phyloP scores from a whole-genome alignment of 2,888 invertebrate genomes.

The Netelia fuscicornis region DNA sequence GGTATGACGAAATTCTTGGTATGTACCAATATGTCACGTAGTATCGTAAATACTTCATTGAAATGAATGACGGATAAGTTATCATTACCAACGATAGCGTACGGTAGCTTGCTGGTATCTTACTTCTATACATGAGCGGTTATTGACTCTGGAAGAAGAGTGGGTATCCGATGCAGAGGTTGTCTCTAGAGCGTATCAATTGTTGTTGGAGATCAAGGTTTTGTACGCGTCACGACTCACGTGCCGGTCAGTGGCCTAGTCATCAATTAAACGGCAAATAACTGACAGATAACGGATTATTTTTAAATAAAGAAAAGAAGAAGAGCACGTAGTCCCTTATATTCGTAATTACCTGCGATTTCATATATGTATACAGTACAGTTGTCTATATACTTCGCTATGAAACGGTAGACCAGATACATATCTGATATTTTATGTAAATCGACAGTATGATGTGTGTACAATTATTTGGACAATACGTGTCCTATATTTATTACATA shows the following conservation, averaged over 20 bases:
- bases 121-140: constrained; percentile 22
- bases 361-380: neutral
- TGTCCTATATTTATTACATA: too few relatives aligned
- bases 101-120: constrained; percentile 14
- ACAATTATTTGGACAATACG: too few relatives aligned
- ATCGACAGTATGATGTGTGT: too few relatives aligned
- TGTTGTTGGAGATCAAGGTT: constrained; percentile 22
- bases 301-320: neutral
- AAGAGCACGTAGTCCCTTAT: neutral
- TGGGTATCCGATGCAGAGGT: constrained; percentile 11
- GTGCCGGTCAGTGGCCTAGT: neutral
- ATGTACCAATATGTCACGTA: neutral
- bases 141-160: constrained; percentile 41
- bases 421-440: too few relatives aligned
- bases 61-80: constrained; percentile 12
- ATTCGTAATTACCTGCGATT: neutral
- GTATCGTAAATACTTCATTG: neutral
- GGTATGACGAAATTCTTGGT: neutral
- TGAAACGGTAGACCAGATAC: too few relatives aligned
- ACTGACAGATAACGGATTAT: neutral
- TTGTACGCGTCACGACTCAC: neutral
- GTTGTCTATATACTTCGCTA: too few relatives aligned
- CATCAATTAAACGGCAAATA: neutral
- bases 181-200: constrained; percentile 6
- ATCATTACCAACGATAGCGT: constrained; percentile 46